Base-by-base conservation (phyloP, 2,113 vertebrate species). In the Potamarius usumacintae region DNA sequence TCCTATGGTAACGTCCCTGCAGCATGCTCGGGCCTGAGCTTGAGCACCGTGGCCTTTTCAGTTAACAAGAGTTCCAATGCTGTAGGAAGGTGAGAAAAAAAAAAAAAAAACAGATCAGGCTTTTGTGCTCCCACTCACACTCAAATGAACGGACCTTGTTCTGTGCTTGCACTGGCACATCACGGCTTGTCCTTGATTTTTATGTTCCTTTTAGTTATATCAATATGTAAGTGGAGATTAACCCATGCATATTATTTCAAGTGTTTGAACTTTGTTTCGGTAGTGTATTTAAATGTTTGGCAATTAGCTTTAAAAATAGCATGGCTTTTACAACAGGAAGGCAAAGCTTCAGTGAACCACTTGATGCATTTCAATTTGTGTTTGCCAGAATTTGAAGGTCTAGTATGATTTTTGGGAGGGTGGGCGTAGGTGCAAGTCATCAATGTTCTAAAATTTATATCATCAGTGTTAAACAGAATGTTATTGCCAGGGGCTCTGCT, bases 1-100 rank as follows among this genome's bases (percentile, higher is more conserved):
- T 92, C 42, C 84, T 82, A 90, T 88, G 90, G 91, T 89, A 87
- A 91, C 89, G 2, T n/a, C 78, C 50, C 65, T 87, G 85, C 53
- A 53, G 77, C 57, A 50, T 83, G 62, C 48, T 48, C 74, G 71
- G 87, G 81, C 72, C 52, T 62, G 85, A 88, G 90, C 83, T 90
- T 87, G 85, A 85, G 84, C 86, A 83, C 82, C 77, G 48, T 85
- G 86, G 86, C 80, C 89, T 90, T 89, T 92, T 88, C 58, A 90
- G 86, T 42, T 52, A 80, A 83, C 67, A 65, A 76, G 84, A 87
- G 80, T 55, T 83, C 42, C n/a, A 58, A 71, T 71, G 42, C 63
- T n/a, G 79, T 82, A 74, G 83, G 81, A 87, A 53, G 81, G 86
- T 81, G 77, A 80, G 81, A 83, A 86, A 89, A 81, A 80, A 83